Evolutionary conservation across 2,113 vertebrate genomes (phyloP).

Genomic region (Perccottus glenii): DNA sequence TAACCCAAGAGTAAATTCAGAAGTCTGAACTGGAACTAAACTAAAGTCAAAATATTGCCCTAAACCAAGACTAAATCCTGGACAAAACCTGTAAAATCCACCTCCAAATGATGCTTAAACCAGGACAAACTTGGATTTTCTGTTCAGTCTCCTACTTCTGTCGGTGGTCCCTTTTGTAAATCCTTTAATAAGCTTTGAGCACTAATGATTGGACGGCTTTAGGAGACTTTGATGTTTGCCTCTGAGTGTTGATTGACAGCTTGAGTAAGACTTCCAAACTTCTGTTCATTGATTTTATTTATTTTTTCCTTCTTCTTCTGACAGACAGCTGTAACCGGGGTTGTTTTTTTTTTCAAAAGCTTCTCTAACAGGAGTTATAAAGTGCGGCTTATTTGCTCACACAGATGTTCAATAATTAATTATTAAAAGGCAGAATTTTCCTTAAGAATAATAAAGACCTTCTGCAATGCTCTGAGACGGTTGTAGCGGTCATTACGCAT

Average conservation of each 20-base stretch:
- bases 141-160: not conserved
- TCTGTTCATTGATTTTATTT: conserved; percentile 11
- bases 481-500: not conserved
- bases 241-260: not conserved
- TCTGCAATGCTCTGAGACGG: not conserved
- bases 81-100: not conserved
- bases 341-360: conserved; percentile 12
- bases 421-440: not conserved
- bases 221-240: not conserved
- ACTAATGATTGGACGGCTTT: conserved; percentile 8
- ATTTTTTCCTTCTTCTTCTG: not conserved
- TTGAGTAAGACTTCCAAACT: not conserved
- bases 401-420: conserved; percentile 10
- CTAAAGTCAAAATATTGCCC: too few relatives aligned
- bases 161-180: not conserved
- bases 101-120: not conserved
- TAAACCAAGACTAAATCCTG: too few relatives aligned
- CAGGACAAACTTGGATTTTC: not conserved
- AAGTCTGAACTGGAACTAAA: too few relatives aligned
- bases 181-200: conserved; percentile 12
- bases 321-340: conserved; percentile 1
- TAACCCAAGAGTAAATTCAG: too few relatives aligned
- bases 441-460: conserved; percentile 4
- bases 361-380: conserved; percentile 2
- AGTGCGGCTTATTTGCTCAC: not conserved